Base-by-base conservation (phyloP, 2,113 vertebrate genomes). In the Mastomys coucha region DNA sequence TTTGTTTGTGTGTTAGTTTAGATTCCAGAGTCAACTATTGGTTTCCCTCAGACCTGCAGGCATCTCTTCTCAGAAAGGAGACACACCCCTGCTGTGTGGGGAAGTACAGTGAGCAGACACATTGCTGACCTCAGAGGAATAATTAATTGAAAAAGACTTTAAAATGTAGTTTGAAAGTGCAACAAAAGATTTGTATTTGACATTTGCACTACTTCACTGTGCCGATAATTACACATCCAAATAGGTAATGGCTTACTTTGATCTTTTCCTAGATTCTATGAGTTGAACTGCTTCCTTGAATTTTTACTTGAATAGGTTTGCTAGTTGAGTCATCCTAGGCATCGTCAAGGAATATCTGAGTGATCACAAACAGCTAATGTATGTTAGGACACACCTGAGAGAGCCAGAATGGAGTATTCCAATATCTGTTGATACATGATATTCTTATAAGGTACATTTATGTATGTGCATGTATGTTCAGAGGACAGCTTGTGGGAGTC, bases 241-340 rank as follows among this genome's bases (percentile, higher is more conserved):
- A 63, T 89, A n/a, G 24, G 0, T 58, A n/a, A 17, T 58, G 39
- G 42, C 39, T 49, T 22, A 12, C 81, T 94, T 81, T 73, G 82
- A 81, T 14, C 70, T n/a, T 36, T 85, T 90, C 56, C 91, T 91
- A 85, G 56, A 16, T 75, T 91, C 14, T 95, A 4, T 70, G 45
- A 17, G 56, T 91, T 75, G 45, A 49, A 72, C 70, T 49, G 65
- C 8, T 85, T 89, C 24, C 19, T 94, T 95, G 51, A 75, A 49
- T 94, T 97, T 96, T 93, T 24, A 81, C 53, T 90, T n/a, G 53
- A 31, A 84, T 73, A 65, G 31, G 28, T 63, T 87, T 86, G 67
- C 60, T 93, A 49, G 56, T 51, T 75, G 56, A 70, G 22, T 91
- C 31, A 91, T 91, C 91, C 53, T 75, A 63, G 36, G 8, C 60